These are phyloP conservation scores for Tigriopus californicus DNA, from an alignment of 2,888 invertebrate genomes.

Conservation along the genomic window DNA sequence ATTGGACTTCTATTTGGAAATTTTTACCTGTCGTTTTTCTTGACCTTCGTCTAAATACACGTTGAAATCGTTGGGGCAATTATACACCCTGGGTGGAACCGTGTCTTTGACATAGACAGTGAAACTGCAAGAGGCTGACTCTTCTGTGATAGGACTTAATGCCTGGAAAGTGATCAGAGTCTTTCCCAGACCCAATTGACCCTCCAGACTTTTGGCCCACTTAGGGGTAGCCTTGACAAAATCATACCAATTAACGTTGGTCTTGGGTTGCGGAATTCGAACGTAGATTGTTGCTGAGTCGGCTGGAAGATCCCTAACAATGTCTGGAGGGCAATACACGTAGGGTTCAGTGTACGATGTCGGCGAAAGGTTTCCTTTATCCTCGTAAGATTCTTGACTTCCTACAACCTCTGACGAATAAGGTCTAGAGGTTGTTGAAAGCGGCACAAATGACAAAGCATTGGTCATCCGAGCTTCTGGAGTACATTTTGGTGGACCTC, in stretches of 20 bases:
- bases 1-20: no score
- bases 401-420: background rate
- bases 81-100: constrained; percentile 36
- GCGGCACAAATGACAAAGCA: constrained; percentile 17
- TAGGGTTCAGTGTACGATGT: constrained; percentile 28
- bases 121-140: constrained; percentile 34
- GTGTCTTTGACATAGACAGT: constrained; percentile 27
- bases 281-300: constrained; percentile 33
- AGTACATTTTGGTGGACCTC: constrained; percentile 3
- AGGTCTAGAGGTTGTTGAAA: constrained; percentile 21
- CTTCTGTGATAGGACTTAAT: constrained; percentile 35
- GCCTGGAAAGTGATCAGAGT: constrained; percentile 41
- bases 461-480: no score
- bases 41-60: constrained; percentile 36
- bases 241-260: constrained; percentile 44
- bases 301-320: constrained; percentile 36
- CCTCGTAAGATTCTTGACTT: background rate
- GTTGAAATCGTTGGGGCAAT: constrained; percentile 43
- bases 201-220: constrained; percentile 42
- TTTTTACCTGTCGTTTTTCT: constrained; percentile 34
- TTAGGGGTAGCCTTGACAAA: constrained; percentile 39
- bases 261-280: constrained; percentile 36
- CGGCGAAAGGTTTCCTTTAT: no score
- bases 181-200: constrained; percentile 37
- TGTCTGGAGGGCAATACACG: constrained; percentile 43